Percentiles rank a stretch among this genome's conserved stretches.
Evolutionary conservation across 1,140 invertebrate genomes (phyloP).

Genomic region (Panulirus ornatus): DNA sequence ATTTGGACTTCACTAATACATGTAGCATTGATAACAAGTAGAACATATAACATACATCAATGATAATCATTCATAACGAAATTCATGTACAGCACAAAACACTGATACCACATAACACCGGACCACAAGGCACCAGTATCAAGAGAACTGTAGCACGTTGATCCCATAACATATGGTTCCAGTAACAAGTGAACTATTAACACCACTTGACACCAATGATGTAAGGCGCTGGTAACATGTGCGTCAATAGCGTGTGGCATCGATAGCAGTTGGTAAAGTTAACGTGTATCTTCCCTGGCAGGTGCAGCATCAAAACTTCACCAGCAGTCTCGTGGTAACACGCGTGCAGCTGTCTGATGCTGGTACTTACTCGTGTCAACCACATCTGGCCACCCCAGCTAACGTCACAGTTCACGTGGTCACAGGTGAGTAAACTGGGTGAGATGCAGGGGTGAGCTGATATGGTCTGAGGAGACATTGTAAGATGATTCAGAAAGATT

Average conservation of each 20-base stretch:
- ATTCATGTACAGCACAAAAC: too few relatives aligned
- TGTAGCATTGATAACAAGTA: too few relatives aligned
- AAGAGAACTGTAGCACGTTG: too few relatives aligned
- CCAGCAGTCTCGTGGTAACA: conserved; percentile 67
- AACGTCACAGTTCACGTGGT: conserved; percentile 73
- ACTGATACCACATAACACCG: too few relatives aligned
- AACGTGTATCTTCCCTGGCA: not conserved
- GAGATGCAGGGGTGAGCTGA: not conserved
- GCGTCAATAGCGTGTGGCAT: too few relatives aligned
- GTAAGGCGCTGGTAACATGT: too few relatives aligned
- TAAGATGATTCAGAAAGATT: not conserved
- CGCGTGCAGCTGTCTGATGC: conserved; percentile 64
- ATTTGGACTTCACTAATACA: too few relatives aligned
- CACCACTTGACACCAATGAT: not conserved
- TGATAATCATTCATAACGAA: too few relatives aligned
- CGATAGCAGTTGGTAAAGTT: too few relatives aligned
- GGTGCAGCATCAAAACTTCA: conserved; percentile 69
- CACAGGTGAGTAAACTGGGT: conserved; percentile 67
- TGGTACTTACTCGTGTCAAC: conserved; percentile 70
- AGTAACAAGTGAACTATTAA: not conserved
- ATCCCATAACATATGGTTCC: too few relatives aligned
- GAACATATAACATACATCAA: too few relatives aligned
- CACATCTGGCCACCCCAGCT: conserved; percentile 71
- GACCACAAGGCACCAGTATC: too few relatives aligned
- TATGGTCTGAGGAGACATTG: not conserved